Conservation (phyloP, 2,797 vertebrate species). For the Zonotrichia albicollis region DNA sequence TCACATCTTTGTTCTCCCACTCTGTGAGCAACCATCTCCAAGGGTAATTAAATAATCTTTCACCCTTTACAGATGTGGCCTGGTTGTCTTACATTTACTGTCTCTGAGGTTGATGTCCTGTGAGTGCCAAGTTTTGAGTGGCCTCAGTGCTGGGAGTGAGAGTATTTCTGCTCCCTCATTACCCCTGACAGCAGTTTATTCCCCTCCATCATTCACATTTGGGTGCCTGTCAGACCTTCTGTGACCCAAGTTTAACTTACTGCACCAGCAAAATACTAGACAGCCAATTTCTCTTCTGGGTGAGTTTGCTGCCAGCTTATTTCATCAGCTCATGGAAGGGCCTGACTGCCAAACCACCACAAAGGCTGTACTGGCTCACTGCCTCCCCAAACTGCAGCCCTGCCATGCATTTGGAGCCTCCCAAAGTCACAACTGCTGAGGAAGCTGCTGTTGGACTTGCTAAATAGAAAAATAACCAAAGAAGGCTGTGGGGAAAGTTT, state of each 20-base stretch:
- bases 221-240: not conserved
- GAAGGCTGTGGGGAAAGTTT: not conserved
- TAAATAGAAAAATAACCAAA: not conserved
- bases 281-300: not conserved
- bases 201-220: rapidly evolving
- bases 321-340: not conserved
- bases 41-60: not conserved
- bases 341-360: not conserved
- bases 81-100: not conserved
- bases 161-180: not conserved
- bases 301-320: not conserved
- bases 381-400: not conserved
- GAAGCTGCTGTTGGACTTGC: not conserved
- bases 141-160: not conserved
- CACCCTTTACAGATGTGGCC: not conserved
- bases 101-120: not conserved
- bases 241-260: not conserved
- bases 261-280: not conserved
- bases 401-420: not conserved
- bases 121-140: not conserved
- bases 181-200: not conserved
- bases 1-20: not conserved
- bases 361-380: not conserved
- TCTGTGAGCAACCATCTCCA: not conserved
- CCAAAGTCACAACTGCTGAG: not conserved